A percentile compares a stretch with the other conserved stretches of the same genome.
These are phyloP conservation scores for Macrophya annulata DNA, from an alignment of 2,888 invertebrate species.

Conservation along the genomic window DNA sequence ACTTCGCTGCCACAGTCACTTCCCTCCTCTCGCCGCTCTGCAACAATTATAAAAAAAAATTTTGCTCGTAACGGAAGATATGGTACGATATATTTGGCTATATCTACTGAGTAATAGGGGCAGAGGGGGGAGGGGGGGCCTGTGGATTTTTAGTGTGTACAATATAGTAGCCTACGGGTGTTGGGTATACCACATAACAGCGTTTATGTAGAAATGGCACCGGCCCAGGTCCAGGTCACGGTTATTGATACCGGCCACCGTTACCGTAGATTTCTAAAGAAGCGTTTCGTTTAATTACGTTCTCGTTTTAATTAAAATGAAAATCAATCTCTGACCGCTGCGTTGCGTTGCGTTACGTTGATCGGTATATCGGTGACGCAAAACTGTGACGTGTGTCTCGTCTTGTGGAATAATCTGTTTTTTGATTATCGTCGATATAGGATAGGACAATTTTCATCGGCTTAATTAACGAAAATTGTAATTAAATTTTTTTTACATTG, in stretches of 20 bases:
- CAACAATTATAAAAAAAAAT: constrained; percentile 57
- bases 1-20: constrained; percentile 84
- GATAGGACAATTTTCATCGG: constrained; percentile 6
- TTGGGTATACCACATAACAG: background rate
- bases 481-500: constrained; percentile 46
- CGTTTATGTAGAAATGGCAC: constrained; percentile 1
- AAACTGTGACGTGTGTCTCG: constrained; percentile 30
- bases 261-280: constrained; percentile 50
- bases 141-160: background rate
- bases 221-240: constrained; percentile 28
- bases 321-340: constrained; percentile 35
- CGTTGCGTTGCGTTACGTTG: background rate
- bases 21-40: constrained; percentile 77
- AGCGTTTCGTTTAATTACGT: constrained; percentile 54
- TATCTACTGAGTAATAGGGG: background rate
- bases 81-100: background rate
- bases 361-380: constrained; percentile 28
- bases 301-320: constrained; percentile 50
- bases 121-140: too few relatives aligned
- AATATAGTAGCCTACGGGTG: background rate
- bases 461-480: constrained; percentile 53
- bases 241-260: constrained; percentile 51
- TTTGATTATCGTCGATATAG: background rate
- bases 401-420: constrained; percentile 32
- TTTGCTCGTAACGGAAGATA: constrained; percentile 1